Base-by-base conservation (phyloP, 1,140 invertebrate genomes). In the Drosophila ananassae region DNA sequence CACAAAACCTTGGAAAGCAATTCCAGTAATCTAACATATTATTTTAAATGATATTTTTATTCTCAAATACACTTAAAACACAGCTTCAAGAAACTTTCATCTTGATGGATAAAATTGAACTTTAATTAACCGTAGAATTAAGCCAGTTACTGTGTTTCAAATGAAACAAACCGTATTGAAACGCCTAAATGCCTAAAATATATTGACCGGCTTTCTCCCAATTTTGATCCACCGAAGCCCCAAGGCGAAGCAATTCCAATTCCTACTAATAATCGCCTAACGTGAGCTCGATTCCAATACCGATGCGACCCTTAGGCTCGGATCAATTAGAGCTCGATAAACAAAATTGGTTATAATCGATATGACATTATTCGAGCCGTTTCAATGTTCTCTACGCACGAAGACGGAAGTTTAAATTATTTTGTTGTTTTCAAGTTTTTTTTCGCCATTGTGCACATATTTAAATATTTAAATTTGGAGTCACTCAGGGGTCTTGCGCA, bases 331-430 rank as follows among this genome's bases (percentile, higher is more conserved):
- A 58, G 56, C 21, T 58, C 46, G 46, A 47, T 58, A 21, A 47
- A 30, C 50, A 63, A 63, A 64, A 63, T 52, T 25, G 41, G 17
- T 21, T 64, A 56, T 74, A 74, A 74, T 74, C 72, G 72, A 74
- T 74, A 64, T 74, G 72, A 74, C 72, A 74, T 74, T 67, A 67
- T 67, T 63, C 24, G 22, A 41, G 48, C 47, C 10, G 25, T 10
- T 51, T 54, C 30, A n/a, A 52, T 24, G 48, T 53, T 74, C 51
- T 73, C 44, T 48, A 12, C 48, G 4, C 3, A 8, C 24, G 9
- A 34, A 57, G 71, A 56, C 71, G 72, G 72, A 74, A 74, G 72
- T 54, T 53, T 28, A 54, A 57, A 71, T 72, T 72, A 72, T 72
- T 54, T 34, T 25, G 41, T 28, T n/a, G 25, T 55, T 67, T 24